Evolutionary conservation across 2,797 vertebrate species (phyloP).

Genomic region (Pyrocephalus nanus): DNA sequence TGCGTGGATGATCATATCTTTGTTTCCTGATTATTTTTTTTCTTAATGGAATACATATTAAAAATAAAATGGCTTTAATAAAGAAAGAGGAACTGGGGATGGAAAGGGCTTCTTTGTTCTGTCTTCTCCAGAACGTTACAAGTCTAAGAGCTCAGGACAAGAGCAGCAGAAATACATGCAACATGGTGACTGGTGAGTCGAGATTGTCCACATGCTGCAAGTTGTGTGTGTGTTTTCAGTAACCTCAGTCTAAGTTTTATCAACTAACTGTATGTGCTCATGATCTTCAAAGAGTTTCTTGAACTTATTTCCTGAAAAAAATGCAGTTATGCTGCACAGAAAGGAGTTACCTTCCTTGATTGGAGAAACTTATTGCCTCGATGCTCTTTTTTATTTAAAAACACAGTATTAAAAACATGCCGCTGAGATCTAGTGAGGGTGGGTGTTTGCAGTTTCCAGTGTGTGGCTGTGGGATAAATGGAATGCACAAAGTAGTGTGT

Average conservation of each 20-base stretch:
- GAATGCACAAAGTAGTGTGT: background rate
- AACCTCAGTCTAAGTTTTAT: constrained; percentile 60
- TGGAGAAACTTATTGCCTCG: background rate
- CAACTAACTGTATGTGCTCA: constrained; percentile 59
- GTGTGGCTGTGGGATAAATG: background rate
- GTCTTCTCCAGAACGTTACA: constrained; percentile 79
- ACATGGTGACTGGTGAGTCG: constrained; percentile 79
- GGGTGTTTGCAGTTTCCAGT: background rate
- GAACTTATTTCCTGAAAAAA: constrained; percentile 26
- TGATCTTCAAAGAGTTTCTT: background rate
- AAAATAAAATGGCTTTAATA: constrained; percentile 51
- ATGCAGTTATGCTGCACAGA: background rate
- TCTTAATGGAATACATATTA: background rate
- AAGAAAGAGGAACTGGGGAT: constrained; percentile 70
- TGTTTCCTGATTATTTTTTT: background rate
- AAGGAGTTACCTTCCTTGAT: background rate
- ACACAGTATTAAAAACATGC: background rate
- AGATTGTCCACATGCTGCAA: constrained; percentile 73
- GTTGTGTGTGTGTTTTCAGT: constrained; percentile 69
- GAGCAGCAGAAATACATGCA: constrained; percentile 79
- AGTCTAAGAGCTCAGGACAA: constrained; percentile 78
- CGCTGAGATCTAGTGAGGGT: background rate
- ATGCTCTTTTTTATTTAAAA: background rate
- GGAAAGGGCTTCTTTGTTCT: constrained; percentile 80
- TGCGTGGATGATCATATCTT: background rate